Conservation (phyloP, 2,888 invertebrate species). For the Apamea sordens region DNA sequence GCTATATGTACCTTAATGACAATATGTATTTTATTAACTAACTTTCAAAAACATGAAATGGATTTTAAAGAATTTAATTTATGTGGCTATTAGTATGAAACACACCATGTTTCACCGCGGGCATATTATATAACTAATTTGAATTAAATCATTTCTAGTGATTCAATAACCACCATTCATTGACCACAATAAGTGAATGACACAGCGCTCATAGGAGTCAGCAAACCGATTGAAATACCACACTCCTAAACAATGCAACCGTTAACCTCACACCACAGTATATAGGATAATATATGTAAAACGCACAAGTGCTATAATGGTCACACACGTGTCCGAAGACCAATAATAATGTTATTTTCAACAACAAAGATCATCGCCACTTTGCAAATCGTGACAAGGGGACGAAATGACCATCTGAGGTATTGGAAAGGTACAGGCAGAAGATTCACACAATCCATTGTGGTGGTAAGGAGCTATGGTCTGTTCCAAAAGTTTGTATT, state of each 20-base stretch:
- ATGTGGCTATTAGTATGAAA: not conserved
- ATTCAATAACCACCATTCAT: conserved; percentile 25
- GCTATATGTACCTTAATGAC: too few species aligned
- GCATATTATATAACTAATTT: not conserved
- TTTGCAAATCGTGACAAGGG: conserved; percentile 68
- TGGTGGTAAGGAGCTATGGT: too few species aligned
- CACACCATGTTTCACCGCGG: not conserved
- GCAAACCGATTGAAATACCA: conserved; percentile 38
- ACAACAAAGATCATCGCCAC: conserved; percentile 69
- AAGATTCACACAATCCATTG: conserved; percentile 7
- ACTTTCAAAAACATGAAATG: not conserved
- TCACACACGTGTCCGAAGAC: conserved; percentile 63
- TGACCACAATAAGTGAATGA: conserved; percentile 35
- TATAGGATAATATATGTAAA: conserved; percentile 60
- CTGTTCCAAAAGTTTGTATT: rapidly evolving
- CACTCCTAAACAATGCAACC: conserved; percentile 54
- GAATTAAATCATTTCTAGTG: conserved; percentile 15
- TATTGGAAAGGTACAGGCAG: not conserved
- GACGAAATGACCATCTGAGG: conserved; percentile 43
- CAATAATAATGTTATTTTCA: conserved; percentile 69
- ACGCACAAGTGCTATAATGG: conserved; percentile 58
- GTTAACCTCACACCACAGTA: conserved; percentile 49
- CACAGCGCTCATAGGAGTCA: conserved; percentile 21
- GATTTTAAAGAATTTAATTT: not conserved
- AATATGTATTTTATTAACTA: too few species aligned